Conservation (phyloP, 2,888 invertebrate genomes). For the Eucriotettix oculatus region DNA sequence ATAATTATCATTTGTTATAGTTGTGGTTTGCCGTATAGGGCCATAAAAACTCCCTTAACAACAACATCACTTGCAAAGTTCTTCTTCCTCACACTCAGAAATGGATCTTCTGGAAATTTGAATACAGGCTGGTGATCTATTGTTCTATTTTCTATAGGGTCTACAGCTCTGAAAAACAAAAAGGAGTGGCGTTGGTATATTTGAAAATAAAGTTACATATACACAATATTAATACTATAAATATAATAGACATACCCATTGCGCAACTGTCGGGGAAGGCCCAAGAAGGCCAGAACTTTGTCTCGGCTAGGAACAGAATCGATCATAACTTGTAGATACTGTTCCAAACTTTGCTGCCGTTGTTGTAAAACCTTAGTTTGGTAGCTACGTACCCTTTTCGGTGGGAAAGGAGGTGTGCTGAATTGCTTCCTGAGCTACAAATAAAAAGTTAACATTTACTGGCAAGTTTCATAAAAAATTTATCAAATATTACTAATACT, state of each 20-base stretch:
- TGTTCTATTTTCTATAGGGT: too few species aligned
- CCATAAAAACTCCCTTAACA: too few species aligned
- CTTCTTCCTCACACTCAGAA: too few species aligned
- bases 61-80: too few species aligned
- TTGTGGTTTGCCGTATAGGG: too few species aligned
- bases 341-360: constrained; percentile 32
- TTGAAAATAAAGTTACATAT: too few species aligned
- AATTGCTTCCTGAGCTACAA: constrained; percentile 32
- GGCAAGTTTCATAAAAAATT: not conserved
- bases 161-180: too few species aligned
- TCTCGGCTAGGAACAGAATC: constrained; percentile 26
- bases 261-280: constrained; percentile 17
- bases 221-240: too few species aligned
- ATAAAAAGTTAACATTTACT: not conserved
- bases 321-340: constrained; percentile 34
- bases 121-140: too few species aligned
- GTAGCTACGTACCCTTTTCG: constrained; percentile 37
- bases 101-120: too few species aligned
- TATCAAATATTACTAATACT: not conserved
- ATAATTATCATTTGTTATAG: too few species aligned
- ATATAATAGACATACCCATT: constrained; percentile 13
- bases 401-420: constrained; percentile 37
- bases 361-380: constrained; percentile 38
- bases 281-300: constrained; percentile 29
- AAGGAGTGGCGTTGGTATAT: too few species aligned